Conservation (phyloP, 2,113 vertebrate genomes). For the Cairina moschata region DNA sequence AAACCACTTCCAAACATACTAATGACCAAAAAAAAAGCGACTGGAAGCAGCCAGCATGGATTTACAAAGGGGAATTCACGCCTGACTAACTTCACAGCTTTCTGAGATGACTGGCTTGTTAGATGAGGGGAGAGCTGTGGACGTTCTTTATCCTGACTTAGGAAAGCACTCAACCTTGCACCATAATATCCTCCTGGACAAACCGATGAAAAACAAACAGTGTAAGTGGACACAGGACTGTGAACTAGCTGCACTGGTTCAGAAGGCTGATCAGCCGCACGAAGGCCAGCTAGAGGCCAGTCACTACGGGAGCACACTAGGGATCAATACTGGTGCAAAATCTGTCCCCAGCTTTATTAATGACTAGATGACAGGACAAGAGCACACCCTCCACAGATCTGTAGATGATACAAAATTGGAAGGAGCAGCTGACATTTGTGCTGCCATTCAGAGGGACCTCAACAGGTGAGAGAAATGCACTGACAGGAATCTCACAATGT, state of each 20-base stretch:
- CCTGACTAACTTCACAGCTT: not conserved
- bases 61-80: not conserved
- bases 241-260: not conserved
- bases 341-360: not conserved
- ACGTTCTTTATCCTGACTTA: not conserved
- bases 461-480: not conserved
- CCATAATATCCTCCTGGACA: not conserved
- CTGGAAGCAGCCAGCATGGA: not conserved
- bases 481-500: not conserved
- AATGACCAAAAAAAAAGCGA: not conserved
- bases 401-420: not conserved
- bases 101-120: not conserved
- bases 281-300: not conserved
- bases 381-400: not conserved
- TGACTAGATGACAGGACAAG: not conserved
- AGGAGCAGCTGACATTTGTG: not conserved
- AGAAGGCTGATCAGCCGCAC: not conserved
- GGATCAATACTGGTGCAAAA: not conserved
- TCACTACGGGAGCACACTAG: not conserved
- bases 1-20: not conserved
- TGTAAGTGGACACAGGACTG: not conserved
- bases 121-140: not conserved
- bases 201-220: not conserved
- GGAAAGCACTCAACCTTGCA: not conserved
- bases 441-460: not conserved